Percentiles rank a stretch among this genome's conserved stretches.
phyloP scores from a whole-genome alignment of 2,113 vertebrate genomes.

The Parus major region DNA sequence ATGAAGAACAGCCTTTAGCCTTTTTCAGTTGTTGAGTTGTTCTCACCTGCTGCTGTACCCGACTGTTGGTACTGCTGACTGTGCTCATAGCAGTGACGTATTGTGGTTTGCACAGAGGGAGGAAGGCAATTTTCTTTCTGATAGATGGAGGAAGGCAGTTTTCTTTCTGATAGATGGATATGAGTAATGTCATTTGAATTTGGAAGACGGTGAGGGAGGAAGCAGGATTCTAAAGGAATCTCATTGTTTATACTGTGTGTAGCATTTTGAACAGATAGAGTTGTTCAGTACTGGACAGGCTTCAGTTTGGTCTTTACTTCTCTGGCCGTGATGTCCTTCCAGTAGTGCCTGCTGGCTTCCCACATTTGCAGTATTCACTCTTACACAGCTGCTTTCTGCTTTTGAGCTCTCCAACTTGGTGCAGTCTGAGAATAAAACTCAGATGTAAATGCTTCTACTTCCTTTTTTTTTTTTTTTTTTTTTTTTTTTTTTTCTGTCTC shows the following conservation, averaged over 20 bases:
- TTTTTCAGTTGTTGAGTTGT: not conserved
- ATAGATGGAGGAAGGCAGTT: not conserved
- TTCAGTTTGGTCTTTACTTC: not conserved
- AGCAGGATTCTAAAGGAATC: not conserved
- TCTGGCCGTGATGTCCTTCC: not conserved
- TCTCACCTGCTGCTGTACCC: not conserved
- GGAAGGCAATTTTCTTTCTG: not conserved
- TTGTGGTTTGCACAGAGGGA: constrained; percentile 11
- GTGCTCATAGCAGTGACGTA: not conserved
- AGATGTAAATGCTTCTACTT: not conserved
- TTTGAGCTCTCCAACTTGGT: not conserved
- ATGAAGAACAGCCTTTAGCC: not conserved
- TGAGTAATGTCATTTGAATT: not conserved
- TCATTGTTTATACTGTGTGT: not conserved
- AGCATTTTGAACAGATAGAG: not conserved
- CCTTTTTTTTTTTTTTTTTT: not conserved
- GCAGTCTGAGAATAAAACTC: not conserved
- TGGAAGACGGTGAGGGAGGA: not conserved
- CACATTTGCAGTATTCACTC: not conserved
- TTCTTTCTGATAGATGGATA: not conserved
- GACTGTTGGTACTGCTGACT: not conserved
- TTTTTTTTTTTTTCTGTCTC: not conserved
- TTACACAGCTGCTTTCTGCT: not conserved
- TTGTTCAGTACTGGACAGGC: not conserved
- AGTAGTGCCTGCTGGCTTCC: not conserved